A percentile compares a stretch with the other conserved stretches of the same genome.
phyloP scores from a whole-genome alignment of 2,888 invertebrate species.

The Plebejus anna region DNA sequence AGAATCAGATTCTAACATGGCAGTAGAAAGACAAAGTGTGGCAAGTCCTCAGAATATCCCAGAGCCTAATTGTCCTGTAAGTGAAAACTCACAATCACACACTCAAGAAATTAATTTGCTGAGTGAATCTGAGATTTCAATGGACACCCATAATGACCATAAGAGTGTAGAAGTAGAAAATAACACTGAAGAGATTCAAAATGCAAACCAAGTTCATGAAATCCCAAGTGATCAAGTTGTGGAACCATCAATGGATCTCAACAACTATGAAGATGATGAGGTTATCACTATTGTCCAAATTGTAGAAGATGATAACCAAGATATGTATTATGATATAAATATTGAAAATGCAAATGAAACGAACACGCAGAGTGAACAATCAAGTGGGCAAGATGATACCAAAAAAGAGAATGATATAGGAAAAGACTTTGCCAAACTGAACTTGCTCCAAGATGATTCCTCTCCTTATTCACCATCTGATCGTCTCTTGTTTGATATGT shows the following conservation, averaged over 20 bases:
- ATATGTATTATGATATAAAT: slow-evolving; percentile 65
- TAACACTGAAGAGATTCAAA: slow-evolving; percentile 28
- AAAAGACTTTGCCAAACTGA: slow-evolving; percentile 64
- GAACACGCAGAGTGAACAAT: slow-evolving; percentile 32
- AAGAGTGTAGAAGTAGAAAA: slow-evolving; percentile 16
- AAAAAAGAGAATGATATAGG: slow-evolving; percentile 57
- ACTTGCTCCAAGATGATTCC: slow-evolving; percentile 48
- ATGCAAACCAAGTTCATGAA: slow-evolving; percentile 25
- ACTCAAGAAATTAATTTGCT: not conserved
- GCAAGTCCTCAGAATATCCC: slow-evolving; percentile 54
- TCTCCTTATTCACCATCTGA: slow-evolving; percentile 50
- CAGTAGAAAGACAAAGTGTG: slow-evolving; percentile 60
- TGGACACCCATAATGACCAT: slow-evolving; percentile 10
- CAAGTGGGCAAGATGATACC: slow-evolving; percentile 40
- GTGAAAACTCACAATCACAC: slow-evolving; percentile 2
- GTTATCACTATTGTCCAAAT: slow-evolving; percentile 75
- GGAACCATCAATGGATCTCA: slow-evolving; percentile 54
- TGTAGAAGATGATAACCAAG: slow-evolving; percentile 71
- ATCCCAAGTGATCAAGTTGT: slow-evolving; percentile 35
- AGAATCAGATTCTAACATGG: slow-evolving; percentile 73
- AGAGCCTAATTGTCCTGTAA: slow-evolving; percentile 30
- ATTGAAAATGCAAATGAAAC: slow-evolving; percentile 58
- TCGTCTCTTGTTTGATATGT: slow-evolving; percentile 46
- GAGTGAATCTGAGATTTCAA: not conserved
- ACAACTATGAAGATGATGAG: slow-evolving; percentile 69